Evolutionary conservation across 2,113 vertebrate genomes (phyloP), one percentile per base, ranked within the genome.

Genomic region (Orycteropus afer): DNA sequence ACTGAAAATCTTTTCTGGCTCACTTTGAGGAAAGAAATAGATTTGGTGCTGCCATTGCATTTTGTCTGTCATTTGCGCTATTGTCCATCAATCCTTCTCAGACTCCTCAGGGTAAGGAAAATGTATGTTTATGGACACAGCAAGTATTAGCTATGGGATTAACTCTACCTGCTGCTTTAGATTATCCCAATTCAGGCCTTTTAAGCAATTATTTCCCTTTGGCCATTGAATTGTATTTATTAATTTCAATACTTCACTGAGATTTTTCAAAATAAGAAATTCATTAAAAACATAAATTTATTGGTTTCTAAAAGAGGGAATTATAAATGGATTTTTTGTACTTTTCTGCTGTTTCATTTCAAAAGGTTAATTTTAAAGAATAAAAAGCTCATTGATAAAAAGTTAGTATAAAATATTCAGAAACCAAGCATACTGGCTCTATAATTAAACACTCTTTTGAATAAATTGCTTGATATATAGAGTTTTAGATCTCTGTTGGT

Each of bases 131-230:
- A 32, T 23, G 49, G 69, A 15, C 5, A 4, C 9, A 77, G 37
- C 34, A 23, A 77, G 20, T 37, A 59, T 63, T 51, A 74, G 17
- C 37, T 37, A 40, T 15, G 11, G 34, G 8, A 81, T 45, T 47
- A 79, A 40, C 51, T 80, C 65, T 84, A 61, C n/a, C 40, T 89
- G 22, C 51, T 89, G 49, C 15, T 94, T 95, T 79, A 77, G 4
- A 79, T 37, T 95, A 15, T 2, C 10, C 27, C 10, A 83, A 57
- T 67, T 4, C 8, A 79, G 49, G 0, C 45, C 51, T 2, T 84
- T 53, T 53, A 76, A 65, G 34, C 22, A 94, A 49, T 94, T 71
- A 78, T 76, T 77, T 77, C 15, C 27, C 17, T 6, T 82, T 77
- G 77, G 77, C 61, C 61, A 76, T 71, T 79, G 8, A 93, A 84